Base-by-base conservation (phyloP, 2,888 invertebrate species). In the Ennomos quercinarius region DNA sequence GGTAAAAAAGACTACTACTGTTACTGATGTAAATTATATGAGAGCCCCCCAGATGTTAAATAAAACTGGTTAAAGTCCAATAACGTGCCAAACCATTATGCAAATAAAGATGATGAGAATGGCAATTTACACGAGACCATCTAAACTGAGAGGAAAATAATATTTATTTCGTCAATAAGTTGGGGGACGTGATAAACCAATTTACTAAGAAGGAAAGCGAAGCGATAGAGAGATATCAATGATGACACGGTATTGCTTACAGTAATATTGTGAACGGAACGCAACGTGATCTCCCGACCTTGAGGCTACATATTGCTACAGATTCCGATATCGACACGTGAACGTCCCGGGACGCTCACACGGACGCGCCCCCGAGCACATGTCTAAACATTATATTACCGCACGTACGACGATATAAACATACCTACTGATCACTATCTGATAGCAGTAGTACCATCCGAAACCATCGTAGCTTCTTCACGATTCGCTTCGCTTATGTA, bases 251-350 rank as follows among this genome's bases (percentile, higher is more conserved):
- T 40, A 52, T 58, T 36, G 52, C 66, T 73, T 46, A 49, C 44
- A 13, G 11, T 27, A 27, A 27, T 60, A n/a, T n/a, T n/a, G n/a
- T 55, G 70, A 73, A n/a, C n/a, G n/a, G 57, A 47, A 10, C 61
- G 57, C 72, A 78, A 83, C 79, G 80, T 81, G 80, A 81, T 77
- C 72, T 73, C 66, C 39, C 63, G 72, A 69, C 69, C 77, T 77
- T 73, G 73, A 70, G 74, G 76, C 77, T 73, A 76, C 63, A 73
- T 75, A 75, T 77, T 76, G 72, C 57, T 68, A 73, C 73, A 68
- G 67, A 74, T 67, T 68, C 71, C 72, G 75, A 80, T 77, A 77
- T 66, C 63, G 67, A 65, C 78, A 82, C 80, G 80, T 80, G 80
- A 72, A 73, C 66, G 57, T 47, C 61, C 64, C 46, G 67, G 66